These are phyloP conservation scores for Ceratosolen fusciceps DNA, from an alignment of 1,140 invertebrate genomes.

Conservation along the genomic window DNA sequence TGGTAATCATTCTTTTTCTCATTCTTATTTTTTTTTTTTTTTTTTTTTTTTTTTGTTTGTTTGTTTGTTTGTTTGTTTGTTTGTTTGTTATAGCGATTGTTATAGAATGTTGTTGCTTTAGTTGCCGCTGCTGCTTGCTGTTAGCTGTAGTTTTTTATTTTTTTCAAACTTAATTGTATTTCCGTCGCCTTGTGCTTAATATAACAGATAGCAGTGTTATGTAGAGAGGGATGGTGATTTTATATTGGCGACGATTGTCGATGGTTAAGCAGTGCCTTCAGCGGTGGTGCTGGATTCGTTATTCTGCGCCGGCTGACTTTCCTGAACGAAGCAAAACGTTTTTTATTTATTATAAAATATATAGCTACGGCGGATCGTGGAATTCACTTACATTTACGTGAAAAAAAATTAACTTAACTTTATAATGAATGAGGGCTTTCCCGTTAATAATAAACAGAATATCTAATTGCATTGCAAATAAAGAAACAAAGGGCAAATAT, in stretches of 20 bases:
- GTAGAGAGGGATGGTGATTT: constrained; percentile 46
- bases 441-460: too few relatives aligned
- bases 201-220: constrained; percentile 46
- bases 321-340: constrained; percentile 58
- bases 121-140: constrained; percentile 54
- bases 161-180: constrained; percentile 37
- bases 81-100: constrained; percentile 62
- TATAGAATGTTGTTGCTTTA: constrained; percentile 59
- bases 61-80: too few relatives aligned
- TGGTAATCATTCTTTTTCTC: constrained; percentile 52
- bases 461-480: too few relatives aligned
- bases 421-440: too few relatives aligned
- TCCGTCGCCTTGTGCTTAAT: constrained; percentile 45
- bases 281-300: constrained; percentile 62
- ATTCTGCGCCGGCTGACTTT: constrained; percentile 73
- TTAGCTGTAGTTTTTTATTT: constrained; percentile 41
- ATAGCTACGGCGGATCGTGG: neutral
- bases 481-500: too few relatives aligned
- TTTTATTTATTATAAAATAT: neutral
- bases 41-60: constrained; percentile 51
- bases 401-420: too few relatives aligned
- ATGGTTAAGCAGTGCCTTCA: constrained; percentile 73
- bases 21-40: constrained; percentile 57
- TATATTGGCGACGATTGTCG: constrained; percentile 54
- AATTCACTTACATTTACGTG: too few relatives aligned